phyloP scores from a whole-genome alignment of 2,797 vertebrate genomes.

The Paedocypris micromegethes region DNA sequence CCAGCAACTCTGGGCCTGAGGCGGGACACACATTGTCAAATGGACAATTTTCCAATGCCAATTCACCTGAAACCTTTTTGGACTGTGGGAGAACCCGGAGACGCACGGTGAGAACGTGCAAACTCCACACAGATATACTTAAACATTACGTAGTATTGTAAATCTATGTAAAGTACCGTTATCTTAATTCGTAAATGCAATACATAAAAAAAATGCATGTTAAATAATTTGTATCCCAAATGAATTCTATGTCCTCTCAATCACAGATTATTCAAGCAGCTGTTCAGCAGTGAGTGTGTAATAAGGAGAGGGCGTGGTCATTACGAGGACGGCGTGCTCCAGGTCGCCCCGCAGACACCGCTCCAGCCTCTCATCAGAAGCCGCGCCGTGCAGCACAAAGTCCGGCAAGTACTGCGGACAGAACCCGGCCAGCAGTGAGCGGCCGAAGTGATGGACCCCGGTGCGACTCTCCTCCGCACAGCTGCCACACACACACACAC shows the following conservation, averaged over 20 bases:
- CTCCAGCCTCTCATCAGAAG: constrained; percentile 72
- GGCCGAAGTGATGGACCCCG: constrained; percentile 75
- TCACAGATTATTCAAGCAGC: no score
- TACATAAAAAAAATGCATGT: not conserved
- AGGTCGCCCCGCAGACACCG: constrained; percentile 72
- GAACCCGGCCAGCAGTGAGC: constrained; percentile 78
- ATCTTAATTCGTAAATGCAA: not conserved
- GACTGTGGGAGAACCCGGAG: no score
- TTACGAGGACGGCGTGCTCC: constrained; percentile 75
- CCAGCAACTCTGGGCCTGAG: no score
- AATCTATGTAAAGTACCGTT: no score
- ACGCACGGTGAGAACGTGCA: no score
- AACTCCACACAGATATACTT: no score
- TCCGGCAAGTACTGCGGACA: constrained; percentile 79
- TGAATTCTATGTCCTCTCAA: no score
- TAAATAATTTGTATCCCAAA: not conserved
- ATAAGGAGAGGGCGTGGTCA: constrained; percentile 43
- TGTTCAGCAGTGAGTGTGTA: not conserved
- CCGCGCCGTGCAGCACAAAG: constrained; percentile 77
- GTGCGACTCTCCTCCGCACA: constrained; percentile 67
- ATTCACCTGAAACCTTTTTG: no score
- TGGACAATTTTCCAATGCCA: no score
- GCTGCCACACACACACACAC: constrained; percentile 51
- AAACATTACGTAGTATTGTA: no score
- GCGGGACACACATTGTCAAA: no score